Base-by-base conservation (phyloP, 2,888 invertebrate genomes). In the Allacma fusca region DNA sequence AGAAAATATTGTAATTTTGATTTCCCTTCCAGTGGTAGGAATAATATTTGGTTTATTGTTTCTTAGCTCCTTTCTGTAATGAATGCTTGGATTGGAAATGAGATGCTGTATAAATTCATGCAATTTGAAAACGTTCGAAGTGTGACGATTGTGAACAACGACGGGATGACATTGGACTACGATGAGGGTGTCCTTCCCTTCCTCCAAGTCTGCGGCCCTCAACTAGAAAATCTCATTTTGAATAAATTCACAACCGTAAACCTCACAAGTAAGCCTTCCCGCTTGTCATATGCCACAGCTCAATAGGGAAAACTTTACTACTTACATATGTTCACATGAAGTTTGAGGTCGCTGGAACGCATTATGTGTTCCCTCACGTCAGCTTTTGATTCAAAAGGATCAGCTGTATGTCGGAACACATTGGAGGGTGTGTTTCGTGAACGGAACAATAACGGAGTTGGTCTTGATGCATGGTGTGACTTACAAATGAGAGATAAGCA, bases 141-240 rank as follows among this genome's bases (percentile, higher is more conserved):
- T n/a, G 73, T 84, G 12, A 81, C 80, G 23, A 44, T 84, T 12
- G 69, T 81, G 76, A 86, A 86, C 78, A 82, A 83, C 62, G 85
- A 85, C 19, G 85, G 84, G 0, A 79, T 85, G 44, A 84, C 85
- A 4, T 73, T 86, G n/a, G 85, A 86, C 76, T 86, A 85, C 79
- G 83, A 85, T 26, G 85, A 85, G 69, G 86, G 86, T 1, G 84
- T 86, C 5, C 79, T 86, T 13, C 86, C 86, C 0, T 79, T 86
- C 5, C 84, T 86, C 24, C 85, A 85, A 72, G 84, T 85, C 7
- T 82, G 84, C 75, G 86, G 86, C 0, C 79, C 80, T 29, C 83
- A 79, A 13, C 83, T 86, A n/a, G 83, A 84, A 71, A 85, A 85
- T 72, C 83, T 86, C 24, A 85, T 86, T 24, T 83, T 86, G 29